phyloP scores from a whole-genome alignment of 2,113 vertebrate genomes.

The Archocentrus centrarchus region DNA sequence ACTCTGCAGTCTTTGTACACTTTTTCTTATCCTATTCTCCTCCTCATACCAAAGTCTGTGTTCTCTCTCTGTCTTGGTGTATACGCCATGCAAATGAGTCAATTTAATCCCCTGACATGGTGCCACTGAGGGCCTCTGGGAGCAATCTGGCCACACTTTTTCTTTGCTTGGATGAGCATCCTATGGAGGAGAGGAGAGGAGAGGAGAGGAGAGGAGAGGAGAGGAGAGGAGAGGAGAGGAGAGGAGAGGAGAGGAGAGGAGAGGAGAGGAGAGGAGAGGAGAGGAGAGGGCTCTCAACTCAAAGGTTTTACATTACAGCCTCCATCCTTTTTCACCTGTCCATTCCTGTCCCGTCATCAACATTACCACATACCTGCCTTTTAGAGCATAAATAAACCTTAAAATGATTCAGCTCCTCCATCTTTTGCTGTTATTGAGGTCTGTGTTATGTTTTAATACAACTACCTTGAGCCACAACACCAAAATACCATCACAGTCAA shows the following conservation, averaged over 20 bases:
- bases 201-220: conserved; percentile 25
- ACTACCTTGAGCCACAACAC: conserved; percentile 16
- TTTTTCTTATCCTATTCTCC: not conserved
- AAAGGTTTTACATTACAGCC: not conserved
- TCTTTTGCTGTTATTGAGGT: not conserved
- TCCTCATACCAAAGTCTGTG: not conserved
- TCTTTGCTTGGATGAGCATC: conserved; percentile 51
- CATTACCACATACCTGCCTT: not conserved
- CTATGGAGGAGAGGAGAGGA: conserved; percentile 20
- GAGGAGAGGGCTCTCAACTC: not conserved
- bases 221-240: conserved; percentile 7
- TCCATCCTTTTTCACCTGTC: conserved; percentile 16
- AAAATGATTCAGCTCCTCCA: not conserved
- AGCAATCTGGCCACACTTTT: conserved; percentile 54
- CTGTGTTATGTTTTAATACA: not conserved
- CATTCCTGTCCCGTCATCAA: not conserved
- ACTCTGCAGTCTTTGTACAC: not conserved
- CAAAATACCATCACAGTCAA: conserved; percentile 68
- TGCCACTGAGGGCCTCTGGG: conserved; percentile 51
- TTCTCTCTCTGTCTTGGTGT: conserved; percentile 10
- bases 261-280: conserved; percentile 26
- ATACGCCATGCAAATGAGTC: conserved; percentile 66
- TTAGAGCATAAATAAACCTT: not conserved
- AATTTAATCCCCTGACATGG: conserved; percentile 69
- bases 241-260: conserved; percentile 21